Conservation (phyloP, 1,140 invertebrate species). For the Idris sp. region DNA sequence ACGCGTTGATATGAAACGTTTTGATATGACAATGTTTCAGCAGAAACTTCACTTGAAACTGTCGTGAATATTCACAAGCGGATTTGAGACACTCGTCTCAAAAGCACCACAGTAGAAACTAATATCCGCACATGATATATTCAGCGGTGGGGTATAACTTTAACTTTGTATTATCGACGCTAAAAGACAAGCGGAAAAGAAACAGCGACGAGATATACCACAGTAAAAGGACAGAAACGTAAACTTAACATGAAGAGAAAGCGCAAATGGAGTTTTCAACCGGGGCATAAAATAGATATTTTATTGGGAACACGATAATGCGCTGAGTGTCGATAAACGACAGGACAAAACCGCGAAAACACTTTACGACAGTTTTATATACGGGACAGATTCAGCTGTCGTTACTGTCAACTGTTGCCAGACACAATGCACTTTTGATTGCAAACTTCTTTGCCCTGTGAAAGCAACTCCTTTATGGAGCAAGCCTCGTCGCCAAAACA, state of each 20-base stretch:
- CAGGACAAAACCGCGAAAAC: conserved; percentile 54
- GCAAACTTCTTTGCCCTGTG: conserved; percentile 35
- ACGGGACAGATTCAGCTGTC: conserved; percentile 47
- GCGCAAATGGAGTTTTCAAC: conserved; percentile 46
- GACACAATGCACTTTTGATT: conserved; percentile 59
- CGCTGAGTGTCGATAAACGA: conserved; percentile 51
- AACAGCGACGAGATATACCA: conserved; percentile 16
- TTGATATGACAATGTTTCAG: conserved; percentile 57
- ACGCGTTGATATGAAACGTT: conserved; percentile 46
- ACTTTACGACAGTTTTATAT: conserved; percentile 53
- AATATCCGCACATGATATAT: conserved; percentile 50
- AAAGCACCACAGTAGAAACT: conserved; percentile 40
- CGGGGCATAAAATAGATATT: conserved; percentile 51
- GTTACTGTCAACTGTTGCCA: conserved; percentile 24
- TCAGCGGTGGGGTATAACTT: conserved; percentile 16
- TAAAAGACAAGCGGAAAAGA: conserved; percentile 22
- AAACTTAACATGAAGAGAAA: conserved; percentile 48
- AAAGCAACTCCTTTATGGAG: conserved; percentile 34
- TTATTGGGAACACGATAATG: conserved; percentile 51
- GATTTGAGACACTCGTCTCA: conserved; percentile 53
- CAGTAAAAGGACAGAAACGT: conserved; percentile 15
- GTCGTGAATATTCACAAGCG: conserved; percentile 58
- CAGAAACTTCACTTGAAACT: conserved; percentile 47
- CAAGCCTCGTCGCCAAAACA: conserved; percentile 39
- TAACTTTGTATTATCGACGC: conserved; percentile 28